Conservation (phyloP, 2,113 vertebrate genomes). For the Bungarus multicinctus region DNA sequence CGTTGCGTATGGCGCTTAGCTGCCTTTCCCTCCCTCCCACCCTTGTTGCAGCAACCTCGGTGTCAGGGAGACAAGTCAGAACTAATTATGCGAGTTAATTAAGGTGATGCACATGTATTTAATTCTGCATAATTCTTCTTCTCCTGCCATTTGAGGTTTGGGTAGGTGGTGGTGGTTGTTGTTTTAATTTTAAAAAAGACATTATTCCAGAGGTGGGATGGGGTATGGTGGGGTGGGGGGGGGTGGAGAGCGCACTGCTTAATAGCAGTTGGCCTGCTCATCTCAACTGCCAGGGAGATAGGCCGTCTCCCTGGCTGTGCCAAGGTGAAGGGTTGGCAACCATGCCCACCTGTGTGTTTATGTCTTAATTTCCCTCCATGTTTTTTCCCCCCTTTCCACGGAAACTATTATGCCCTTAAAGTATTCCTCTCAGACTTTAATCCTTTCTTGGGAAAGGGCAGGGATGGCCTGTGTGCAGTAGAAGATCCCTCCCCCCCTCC, state of each 20-base stretch:
- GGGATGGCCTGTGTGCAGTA: not conserved
- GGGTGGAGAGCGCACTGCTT: not conserved
- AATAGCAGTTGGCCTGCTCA: not conserved
- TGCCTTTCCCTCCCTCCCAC: not conserved
- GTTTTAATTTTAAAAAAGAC: not conserved
- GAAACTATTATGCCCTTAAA: not conserved
- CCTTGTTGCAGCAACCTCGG: not conserved
- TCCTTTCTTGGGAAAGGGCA: not conserved
- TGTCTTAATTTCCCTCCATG: not conserved
- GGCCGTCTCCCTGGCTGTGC: not conserved
- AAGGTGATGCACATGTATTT: not conserved
- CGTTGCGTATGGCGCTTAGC: not conserved
- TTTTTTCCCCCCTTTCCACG: too few relatives aligned
- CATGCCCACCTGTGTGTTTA: not conserved
- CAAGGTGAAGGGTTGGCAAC: not conserved
- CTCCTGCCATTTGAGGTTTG: not conserved
- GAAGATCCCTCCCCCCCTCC: not conserved
- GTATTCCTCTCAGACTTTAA: not conserved
- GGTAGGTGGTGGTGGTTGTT: too few relatives aligned
- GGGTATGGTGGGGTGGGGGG: too few relatives aligned
- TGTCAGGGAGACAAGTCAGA: not conserved
- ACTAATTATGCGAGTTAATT: slow-evolving; percentile 24
- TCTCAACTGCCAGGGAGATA: not conserved
- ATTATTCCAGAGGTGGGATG: not conserved
- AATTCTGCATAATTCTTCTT: not conserved